phyloP scores from a whole-genome alignment of 2,888 invertebrate genomes.

The Bombylius discolor region DNA sequence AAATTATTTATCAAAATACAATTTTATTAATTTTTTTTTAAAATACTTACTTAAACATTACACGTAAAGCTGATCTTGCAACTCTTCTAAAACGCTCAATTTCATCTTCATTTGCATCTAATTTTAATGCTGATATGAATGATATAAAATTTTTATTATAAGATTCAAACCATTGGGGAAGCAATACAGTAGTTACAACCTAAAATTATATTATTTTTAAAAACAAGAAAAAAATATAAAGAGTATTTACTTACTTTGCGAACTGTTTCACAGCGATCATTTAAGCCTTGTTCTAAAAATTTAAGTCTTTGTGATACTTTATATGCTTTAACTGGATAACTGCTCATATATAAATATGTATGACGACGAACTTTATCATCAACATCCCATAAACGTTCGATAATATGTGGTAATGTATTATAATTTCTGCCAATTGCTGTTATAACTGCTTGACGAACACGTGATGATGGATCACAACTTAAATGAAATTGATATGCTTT shows the following conservation, averaged over 20 bases:
- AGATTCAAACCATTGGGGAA: conserved; percentile 63
- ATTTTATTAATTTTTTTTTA: not conserved
- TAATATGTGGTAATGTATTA: conserved; percentile 53
- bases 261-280: conserved; percentile 44
- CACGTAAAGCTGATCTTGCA: conserved; percentile 40
- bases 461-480: conserved; percentile 60
- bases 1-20: not conserved
- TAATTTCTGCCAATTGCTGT: conserved; percentile 59
- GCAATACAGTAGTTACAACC: conserved; percentile 39
- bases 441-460: conserved; percentile 57
- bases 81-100: conserved; percentile 45
- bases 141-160: conserved; percentile 57
- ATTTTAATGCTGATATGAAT: conserved; percentile 59
- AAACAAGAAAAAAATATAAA: not conserved
- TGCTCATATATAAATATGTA: conserved; percentile 38
- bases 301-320: conserved; percentile 50
- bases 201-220: conserved; percentile 1
- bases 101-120: conserved; percentile 53
- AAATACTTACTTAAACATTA: conserved; percentile 42
- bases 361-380: conserved; percentile 57
- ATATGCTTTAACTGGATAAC: conserved; percentile 37
- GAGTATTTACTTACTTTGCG: conserved; percentile 21
- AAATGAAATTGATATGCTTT: conserved; percentile 57
- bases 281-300: conserved; percentile 48
- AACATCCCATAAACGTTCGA: conserved; percentile 62